Evolutionary conservation across 2,888 invertebrate genomes (phyloP).

Genomic region (Dione juno): DNA sequence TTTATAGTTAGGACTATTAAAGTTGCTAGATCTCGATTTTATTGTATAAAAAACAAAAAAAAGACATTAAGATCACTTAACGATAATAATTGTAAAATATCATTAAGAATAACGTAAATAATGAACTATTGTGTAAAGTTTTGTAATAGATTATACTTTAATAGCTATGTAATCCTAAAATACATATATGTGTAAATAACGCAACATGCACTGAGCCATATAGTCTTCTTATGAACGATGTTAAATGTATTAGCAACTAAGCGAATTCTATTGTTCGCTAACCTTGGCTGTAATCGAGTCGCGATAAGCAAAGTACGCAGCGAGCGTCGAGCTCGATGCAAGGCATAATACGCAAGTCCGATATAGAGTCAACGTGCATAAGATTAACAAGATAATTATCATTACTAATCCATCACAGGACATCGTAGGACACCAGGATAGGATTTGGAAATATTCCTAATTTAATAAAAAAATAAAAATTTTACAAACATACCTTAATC

Average conservation of each 20-base stretch:
- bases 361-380: slow-evolving; percentile 55
- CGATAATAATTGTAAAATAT: not conserved
- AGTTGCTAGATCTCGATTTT: slow-evolving; percentile 15
- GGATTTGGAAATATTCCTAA: too few relatives aligned
- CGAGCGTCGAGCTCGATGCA: slow-evolving; percentile 22
- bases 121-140: not conserved
- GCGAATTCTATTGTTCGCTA: slow-evolving; percentile 47
- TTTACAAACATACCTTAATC: not conserved
- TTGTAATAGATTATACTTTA: not conserved
- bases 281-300: slow-evolving; percentile 60
- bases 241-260: slow-evolving; percentile 42
- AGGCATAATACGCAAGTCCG: slow-evolving; percentile 43
- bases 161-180: not conserved
- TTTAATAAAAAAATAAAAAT: too few relatives aligned
- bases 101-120: not conserved
- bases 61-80: not conserved
- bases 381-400: slow-evolving; percentile 63
- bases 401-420: slow-evolving; percentile 51
- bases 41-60: not conserved
- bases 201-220: slow-evolving; percentile 27
- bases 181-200: not conserved
- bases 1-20: slow-evolving; percentile 24
- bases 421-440: slow-evolving; percentile 29
- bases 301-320: slow-evolving; percentile 64
- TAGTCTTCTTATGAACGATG: slow-evolving; percentile 32